Base-by-base conservation (phyloP, 2,113 vertebrate genomes). In the Trachemys scripta region DNA sequence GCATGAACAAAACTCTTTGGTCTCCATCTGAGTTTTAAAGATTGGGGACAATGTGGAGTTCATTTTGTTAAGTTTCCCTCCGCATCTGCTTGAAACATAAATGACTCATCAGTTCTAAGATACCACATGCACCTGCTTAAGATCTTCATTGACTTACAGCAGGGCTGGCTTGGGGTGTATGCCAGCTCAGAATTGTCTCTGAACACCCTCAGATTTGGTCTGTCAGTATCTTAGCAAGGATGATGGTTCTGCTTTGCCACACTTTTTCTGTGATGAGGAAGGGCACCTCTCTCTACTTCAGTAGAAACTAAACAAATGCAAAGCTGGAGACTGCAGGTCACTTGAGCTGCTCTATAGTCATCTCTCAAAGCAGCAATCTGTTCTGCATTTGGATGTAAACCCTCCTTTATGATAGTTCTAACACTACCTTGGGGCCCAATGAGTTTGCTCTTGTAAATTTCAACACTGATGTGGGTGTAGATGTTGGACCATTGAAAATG, bases 191-290 rank as follows among this genome's bases (percentile, higher is more conserved):
- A 45, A 11, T 56, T 0, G 0, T 13, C 6, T 49, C 13, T 56
- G 69, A 25, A 13, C 1, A 35, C 11, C 11, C 51, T 56, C 54
- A 38, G 24, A 2, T 85, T 1, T 4, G 8, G 50, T 85, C 90
- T 69, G 3, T n/a, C 10, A 5, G 50, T 14, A 10, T 4, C 25
- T 8, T 9, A 25, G n/a, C 65, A 45, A 5, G 0, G 0, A 80
- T 62, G 12, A 16, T 31, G 13, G 12, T 35, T 62, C 59, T 35
- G 29, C 59, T 62, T 62, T 62, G 80, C 87, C 51, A 24, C 0
- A 0, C 84, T 14, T 2, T 0, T 29, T 51, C 62, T 0, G 0
- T 13, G 85, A 76, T 62, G 12, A 31, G 59, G 59, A 62, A 7
- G 59, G 59, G 59, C 29, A 29, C 29, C 27, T 62, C 29, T 27